Conservation (phyloP, 2,888 invertebrate species). For the Napeogenes sylphis region DNA sequence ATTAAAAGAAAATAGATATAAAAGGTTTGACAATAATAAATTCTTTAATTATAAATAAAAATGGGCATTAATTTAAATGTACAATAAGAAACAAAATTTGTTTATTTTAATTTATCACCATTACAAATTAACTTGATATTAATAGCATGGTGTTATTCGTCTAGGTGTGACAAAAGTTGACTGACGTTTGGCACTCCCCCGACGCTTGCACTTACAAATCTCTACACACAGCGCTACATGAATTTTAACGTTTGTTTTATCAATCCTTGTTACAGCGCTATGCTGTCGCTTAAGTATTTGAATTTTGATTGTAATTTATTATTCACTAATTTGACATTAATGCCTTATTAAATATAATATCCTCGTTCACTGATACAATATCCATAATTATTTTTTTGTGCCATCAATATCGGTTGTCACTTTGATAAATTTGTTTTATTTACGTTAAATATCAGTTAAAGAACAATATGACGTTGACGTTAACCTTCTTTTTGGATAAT, state of each 20-base stretch:
- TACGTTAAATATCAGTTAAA: conserved; percentile 13
- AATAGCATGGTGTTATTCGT: conserved; percentile 11
- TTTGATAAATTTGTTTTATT: conserved; percentile 20
- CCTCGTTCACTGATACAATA: conserved; percentile 6
- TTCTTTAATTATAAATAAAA: no score
- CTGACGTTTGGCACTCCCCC: conserved; percentile 29
- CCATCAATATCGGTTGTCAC: conserved; percentile 12
- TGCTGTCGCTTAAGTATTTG: conserved; percentile 13
- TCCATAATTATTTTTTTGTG: conserved; percentile 18
- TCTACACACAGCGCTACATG: conserved; percentile 21
- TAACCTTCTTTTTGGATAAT: no score
- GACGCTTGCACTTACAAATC: conserved; percentile 25
- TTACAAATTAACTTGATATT: not conserved
- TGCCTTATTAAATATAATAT: conserved; percentile 17
- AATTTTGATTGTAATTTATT: conserved; percentile 26
- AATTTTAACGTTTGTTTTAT: conserved; percentile 19
- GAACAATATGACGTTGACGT: not conserved
- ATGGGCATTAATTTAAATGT: no score
- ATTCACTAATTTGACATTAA: conserved; percentile 25
- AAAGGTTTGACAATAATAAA: no score
- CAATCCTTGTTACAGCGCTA: conserved; percentile 17
- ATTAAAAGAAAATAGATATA: no score
- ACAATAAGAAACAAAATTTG: no score
- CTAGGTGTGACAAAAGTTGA: conserved; percentile 28
- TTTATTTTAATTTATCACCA: not conserved